Base-by-base conservation (phyloP, 2,113 vertebrate species). In the Chionomys nivalis region DNA sequence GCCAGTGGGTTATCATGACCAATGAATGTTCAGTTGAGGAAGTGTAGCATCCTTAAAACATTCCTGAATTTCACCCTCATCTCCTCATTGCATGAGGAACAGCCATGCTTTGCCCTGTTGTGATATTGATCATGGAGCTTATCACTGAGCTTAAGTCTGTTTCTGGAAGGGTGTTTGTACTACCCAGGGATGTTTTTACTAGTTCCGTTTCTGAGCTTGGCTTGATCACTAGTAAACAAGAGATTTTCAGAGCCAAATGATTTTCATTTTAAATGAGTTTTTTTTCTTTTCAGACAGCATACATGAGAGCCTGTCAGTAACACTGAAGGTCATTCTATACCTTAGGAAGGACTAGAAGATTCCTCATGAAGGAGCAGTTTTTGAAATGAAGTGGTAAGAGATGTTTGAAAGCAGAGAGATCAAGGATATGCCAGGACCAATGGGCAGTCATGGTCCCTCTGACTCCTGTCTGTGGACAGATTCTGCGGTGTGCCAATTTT, bases 361-460 rank as follows among this genome's bases (percentile, higher is more conserved):
- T 90, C 61, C 23, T 89, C 77, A 72, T 1, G 42, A 75, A 93
- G 81, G 88, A 89, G 19, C 31, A 1, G 58, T 92, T 96, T 92
- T 76, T 94, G 75, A 85, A 82, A 47, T 81, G 87, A 72, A 95
- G 77, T 86, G 66, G 55, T 12, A 94, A 94, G 42, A 81, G 81
- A 81, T 44, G 33, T 42, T 96, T 86, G 92, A 95, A 91, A 92
- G 76, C 89, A 96, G 81, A 93, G 89, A 94, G 90, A 93, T 93
- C 85, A 85, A 94, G 92, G 66, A 94, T 76, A 90, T 95, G 89
- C 88, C 94, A 95, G 42, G 36, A 61, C 90, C 77, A 75, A 39
- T 21, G 4, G 11, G 72, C 66, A 86, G n/a, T 87, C 42, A 82
- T 4, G 52, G 2, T 2, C 1, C 8, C 68, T 28, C 28, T 76